Conservation (phyloP, 2,113 vertebrate species). For the Carettochelys insculpta region DNA sequence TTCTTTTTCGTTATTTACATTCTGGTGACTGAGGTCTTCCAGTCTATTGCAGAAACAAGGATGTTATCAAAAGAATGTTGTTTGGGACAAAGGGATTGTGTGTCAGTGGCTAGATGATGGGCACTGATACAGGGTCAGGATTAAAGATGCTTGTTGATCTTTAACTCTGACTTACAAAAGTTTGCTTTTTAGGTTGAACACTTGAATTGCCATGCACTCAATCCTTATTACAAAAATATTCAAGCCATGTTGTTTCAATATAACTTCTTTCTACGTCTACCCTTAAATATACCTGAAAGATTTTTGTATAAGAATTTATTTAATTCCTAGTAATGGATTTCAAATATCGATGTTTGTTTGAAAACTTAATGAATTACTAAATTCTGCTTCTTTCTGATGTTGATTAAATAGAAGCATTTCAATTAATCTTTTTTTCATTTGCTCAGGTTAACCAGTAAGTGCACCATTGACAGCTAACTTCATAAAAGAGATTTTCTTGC, state of each 20-base stretch:
- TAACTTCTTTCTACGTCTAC: not conserved
- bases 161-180: not conserved
- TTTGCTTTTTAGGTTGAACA: fast-evolving
- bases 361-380: not conserved
- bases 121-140: fast-evolving
- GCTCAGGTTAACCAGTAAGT: not conserved
- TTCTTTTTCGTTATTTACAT: not conserved
- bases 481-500: not conserved
- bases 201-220: not conserved
- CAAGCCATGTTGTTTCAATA: fast-evolving
- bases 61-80: fast-evolving
- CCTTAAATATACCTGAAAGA: fast-evolving
- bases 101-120: fast-evolving
- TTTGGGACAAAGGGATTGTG: fast-evolving
- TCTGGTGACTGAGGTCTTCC: fast-evolving
- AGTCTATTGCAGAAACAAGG: fast-evolving
- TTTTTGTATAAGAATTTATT: not conserved
- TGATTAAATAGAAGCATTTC: not conserved
- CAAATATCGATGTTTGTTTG: not conserved
- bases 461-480: not conserved
- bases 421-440: not conserved
- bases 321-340: not conserved
- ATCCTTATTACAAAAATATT: fast-evolving
- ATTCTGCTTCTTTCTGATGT: not conserved
- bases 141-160: fast-evolving